Percentiles rank a stretch among this genome's conserved stretches.
Conservation (phyloP, 2,113 vertebrate genomes). For the Bambusicola thoracicus region DNA sequence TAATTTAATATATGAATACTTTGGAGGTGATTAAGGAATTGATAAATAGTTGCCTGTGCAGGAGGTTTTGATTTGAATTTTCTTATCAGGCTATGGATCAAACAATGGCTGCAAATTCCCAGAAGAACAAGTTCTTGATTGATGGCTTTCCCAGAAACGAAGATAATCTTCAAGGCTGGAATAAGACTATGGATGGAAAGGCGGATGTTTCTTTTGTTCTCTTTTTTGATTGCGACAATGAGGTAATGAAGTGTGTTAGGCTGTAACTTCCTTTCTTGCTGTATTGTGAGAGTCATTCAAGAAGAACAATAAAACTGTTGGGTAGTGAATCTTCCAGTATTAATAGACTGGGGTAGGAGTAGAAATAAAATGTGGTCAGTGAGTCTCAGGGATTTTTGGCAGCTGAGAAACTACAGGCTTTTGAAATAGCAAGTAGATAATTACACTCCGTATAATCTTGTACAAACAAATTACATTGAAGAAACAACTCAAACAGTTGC, state of each 20-base stretch:
- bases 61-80: conserved; percentile 13
- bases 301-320: not conserved
- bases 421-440: not conserved
- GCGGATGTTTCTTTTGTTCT: conserved; percentile 96
- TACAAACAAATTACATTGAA: not conserved
- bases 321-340: not conserved
- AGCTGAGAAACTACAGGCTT: not conserved
- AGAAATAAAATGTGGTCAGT: not conserved
- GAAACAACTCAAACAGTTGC: not conserved
- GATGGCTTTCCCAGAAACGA: conserved; percentile 97
- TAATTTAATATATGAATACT: not conserved
- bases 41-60: not conserved
- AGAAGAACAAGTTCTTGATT: conserved; percentile 94
- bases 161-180: conserved; percentile 97
- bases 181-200: conserved; percentile 88
- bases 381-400: not conserved
- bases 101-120: conserved; percentile 81
- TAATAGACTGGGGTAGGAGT: not conserved
- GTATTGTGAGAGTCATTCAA: not conserved
- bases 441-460: not conserved
- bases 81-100: conserved; percentile 87
- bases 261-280: conserved; percentile 13
- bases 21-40: not conserved
- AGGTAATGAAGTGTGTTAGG: conserved; percentile 80
- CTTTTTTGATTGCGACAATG: conserved; percentile 94